Base-by-base conservation (phyloP, 2,113 vertebrate genomes). In the Actenoides hombroni region DNA sequence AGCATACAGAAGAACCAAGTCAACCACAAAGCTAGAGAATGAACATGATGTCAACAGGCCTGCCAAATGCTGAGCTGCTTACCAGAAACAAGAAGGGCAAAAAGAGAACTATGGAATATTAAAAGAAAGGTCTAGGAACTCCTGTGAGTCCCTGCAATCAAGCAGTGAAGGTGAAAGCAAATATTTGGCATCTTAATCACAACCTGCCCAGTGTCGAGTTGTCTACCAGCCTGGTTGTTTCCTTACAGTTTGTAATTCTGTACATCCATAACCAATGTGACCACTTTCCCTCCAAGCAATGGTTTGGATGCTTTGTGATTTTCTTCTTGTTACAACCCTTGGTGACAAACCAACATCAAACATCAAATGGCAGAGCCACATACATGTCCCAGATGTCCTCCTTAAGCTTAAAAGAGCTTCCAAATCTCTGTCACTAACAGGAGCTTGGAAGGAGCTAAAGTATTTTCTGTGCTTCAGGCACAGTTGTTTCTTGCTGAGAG, bases 251-350 rank as follows among this genome's bases (percentile, higher is more conserved):
- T 18, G 4, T 48, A 77, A 64, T 60, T 73, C 54, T 80, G 33
- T 12, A 35, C 1, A 2, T 33, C 44, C 35, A 20, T 19, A 86
- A 68, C 8, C 0, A 0, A 46, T 9, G 14, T 16, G n/a, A 71
- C 24, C n/a, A 28, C 21, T 39, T 74, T 69, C 29, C 26, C 51
- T 26, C 26, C 28, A 44, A 68, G 29, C 14, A 49, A 42, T 2
- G 33, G 25, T 33, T 46, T 57, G 64, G 56, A 57, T 2, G 1
- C 37, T 21, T 70, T 21, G 64, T 14, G 24, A n/a, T n/a, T 69
- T 28, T 89, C 37, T 79, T 69, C 68, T 39, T 6, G 59, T 74
- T 54, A 80, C 10, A 60, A 53, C 13, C n/a, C 16, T 54, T 8
- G 3, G 24, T 19, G 40, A 46, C 37, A 88, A 84, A 77, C 16